phyloP scores from a whole-genome alignment of 1,140 invertebrate species.

The Bactericera cockerelli region DNA sequence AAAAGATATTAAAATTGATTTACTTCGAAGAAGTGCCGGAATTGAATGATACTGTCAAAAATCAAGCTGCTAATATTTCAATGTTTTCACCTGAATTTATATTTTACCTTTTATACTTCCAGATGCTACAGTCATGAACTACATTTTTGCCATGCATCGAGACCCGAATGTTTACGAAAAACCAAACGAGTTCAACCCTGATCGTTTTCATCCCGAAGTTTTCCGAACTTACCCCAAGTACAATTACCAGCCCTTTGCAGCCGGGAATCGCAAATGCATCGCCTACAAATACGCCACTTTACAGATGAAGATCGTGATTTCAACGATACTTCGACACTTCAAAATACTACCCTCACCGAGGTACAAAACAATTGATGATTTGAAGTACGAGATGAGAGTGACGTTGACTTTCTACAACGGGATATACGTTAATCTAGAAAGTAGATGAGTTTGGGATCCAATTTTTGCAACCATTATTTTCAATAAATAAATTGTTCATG shows the following conservation, averaged over 20 bases:
- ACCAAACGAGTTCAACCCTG: conserved; percentile 72
- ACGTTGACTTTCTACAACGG: neutral
- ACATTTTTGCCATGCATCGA: conserved; percentile 58
- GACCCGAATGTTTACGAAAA: conserved; percentile 61
- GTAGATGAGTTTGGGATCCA: no score
- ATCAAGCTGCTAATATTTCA: no score
- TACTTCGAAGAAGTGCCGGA: no score
- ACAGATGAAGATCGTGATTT: conserved; percentile 12
- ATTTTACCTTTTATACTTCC: no score
- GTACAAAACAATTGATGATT: neutral
- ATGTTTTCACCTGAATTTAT: no score
- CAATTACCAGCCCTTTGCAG: conserved; percentile 1
- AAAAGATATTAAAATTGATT: no score
- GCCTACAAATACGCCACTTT: conserved; percentile 11
- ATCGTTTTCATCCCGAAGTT: conserved; percentile 76
- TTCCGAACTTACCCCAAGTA: neutral
- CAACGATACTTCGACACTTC: conserved; percentile 1
- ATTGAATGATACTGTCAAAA: no score
- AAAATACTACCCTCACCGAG: neutral
- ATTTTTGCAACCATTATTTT: no score
- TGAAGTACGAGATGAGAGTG: conserved; percentile 4
- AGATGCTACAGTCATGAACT: conserved; percentile 48
- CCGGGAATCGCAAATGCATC: conserved; percentile 9
- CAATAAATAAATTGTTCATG: no score
- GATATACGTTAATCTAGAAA: conserved; percentile 2